Conservation (phyloP, 2,888 invertebrate genomes). For the Noctuana brunneofusca region DNA sequence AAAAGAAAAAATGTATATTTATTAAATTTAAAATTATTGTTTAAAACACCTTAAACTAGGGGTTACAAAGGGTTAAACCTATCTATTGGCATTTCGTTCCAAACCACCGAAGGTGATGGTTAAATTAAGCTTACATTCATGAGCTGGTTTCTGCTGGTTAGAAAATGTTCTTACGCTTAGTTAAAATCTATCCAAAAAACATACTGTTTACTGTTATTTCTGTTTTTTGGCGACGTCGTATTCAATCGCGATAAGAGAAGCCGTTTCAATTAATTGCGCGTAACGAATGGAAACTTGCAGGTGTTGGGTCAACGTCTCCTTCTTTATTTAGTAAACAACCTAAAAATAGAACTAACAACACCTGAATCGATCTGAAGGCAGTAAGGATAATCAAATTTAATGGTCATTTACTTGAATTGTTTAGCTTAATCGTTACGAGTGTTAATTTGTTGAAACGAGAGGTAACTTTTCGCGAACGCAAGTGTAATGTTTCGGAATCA, state of each 20-base stretch:
- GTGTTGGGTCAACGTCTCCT: slow-evolving; percentile 28
- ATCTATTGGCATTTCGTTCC: no score
- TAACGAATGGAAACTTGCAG: slow-evolving; percentile 19
- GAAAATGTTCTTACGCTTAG: neutral
- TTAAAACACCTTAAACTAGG: no score
- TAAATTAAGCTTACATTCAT: no score
- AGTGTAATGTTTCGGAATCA: neutral
- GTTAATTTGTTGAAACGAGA: neutral
- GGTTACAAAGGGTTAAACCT: no score
- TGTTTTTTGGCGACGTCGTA: neutral
- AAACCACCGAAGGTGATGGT: no score
- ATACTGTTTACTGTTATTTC: neutral
- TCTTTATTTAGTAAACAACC: slow-evolving; percentile 9
- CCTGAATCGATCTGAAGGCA: slow-evolving; percentile 4
- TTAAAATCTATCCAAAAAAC: neutral
- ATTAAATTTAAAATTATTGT: no score
- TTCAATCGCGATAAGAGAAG: slow-evolving; percentile 1
- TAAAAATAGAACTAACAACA: slow-evolving; percentile 21
- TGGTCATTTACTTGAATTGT: slow-evolving; percentile 1
- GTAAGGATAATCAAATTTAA: slow-evolving; percentile 9
- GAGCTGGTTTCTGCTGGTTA: neutral
- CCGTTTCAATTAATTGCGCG: slow-evolving; percentile 11
- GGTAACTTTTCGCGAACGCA: neutral
- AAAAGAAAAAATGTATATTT: neutral
- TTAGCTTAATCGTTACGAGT: neutral